Evolutionary conservation across 1,140 invertebrate species (phyloP).

Genomic region (Delia radicum): DNA sequence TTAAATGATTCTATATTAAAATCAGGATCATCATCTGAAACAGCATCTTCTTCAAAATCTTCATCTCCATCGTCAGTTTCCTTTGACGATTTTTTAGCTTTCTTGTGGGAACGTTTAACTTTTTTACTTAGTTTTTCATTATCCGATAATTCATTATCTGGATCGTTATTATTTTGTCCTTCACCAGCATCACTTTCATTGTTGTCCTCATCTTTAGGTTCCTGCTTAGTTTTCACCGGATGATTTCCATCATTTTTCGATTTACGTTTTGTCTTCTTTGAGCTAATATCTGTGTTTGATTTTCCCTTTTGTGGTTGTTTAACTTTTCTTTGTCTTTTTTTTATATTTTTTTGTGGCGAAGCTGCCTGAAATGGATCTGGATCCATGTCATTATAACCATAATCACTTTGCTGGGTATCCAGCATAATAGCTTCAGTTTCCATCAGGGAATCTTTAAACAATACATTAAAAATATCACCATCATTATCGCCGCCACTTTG

Average conservation of each 20-base stretch:
- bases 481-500: not conserved
- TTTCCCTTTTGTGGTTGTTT: too few relatives aligned
- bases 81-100: not conserved
- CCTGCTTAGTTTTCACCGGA: not conserved
- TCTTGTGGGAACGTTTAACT: not conserved
- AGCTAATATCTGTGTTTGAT: too few relatives aligned
- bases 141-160: not conserved
- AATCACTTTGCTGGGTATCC: not conserved
- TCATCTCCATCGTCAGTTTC: not conserved
- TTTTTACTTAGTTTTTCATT: conserved; percentile 2
- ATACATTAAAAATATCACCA: conserved; percentile 7
- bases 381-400: not conserved
- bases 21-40: not conserved
- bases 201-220: not conserved
- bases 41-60: not conserved
- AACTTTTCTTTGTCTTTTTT: not conserved
- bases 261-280: not conserved
- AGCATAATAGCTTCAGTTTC: conserved; percentile 21
- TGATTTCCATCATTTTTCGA: not conserved
- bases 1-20: too few relatives aligned
- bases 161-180: not conserved
- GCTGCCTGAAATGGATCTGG: conserved; percentile 6
- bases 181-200: not conserved
- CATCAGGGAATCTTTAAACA: conserved; percentile 18
- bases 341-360: not conserved